Evolutionary conservation across 2,113 vertebrate genomes (phyloP), one percentile per base, ranked within the genome.

Genomic region (Amphiprion ocellaris): DNA sequence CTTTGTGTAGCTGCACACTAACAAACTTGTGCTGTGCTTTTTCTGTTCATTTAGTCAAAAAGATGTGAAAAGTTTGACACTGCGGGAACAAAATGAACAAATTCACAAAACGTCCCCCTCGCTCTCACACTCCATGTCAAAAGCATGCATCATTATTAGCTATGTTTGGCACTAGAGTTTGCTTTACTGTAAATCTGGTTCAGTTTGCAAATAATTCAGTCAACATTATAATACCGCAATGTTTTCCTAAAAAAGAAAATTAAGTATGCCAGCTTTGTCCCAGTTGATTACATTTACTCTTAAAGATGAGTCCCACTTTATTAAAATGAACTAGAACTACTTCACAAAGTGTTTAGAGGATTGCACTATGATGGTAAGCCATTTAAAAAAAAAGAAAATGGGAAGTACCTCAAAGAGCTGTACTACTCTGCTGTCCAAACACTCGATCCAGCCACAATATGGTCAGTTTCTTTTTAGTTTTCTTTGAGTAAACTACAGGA

Each of bases 101-200:
- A 77, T 23, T 2, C 5, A 69, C 11, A 53, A 58, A 73, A 63
- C 14, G 16, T 17, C 62, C 16, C 59, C 54, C 21, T 21, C 16
- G 23, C 61, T 49, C 69, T 59, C 52, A 11, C 78, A 24, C 53
- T 60, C 55, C 60, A 0, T 61, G 8, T 74, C 56, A 14, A 58
- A 77, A 66, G 67, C 74, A 69, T 78, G 66, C 77, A 37, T 68
- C 12, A 12, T 53, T n/a, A 19, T 59, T 19, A 73, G 55, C 62
- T 69, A 58, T 60, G 88, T 94, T 94, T 95, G 94, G 94, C 94
- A 95, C 93, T 84, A 83, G 75, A 81, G 68, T 86, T 84, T 46
- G 53, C 72, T 81, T 84, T 44, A 68, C 72, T 69, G 65, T 52
- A 28, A 28, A 62, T 80, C 78, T 71, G 52, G 44, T 74, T 82